These are phyloP conservation scores for Drosophila longiperda DNA, from an alignment of 2,888 invertebrate genomes.

Conservation along the genomic window DNA sequence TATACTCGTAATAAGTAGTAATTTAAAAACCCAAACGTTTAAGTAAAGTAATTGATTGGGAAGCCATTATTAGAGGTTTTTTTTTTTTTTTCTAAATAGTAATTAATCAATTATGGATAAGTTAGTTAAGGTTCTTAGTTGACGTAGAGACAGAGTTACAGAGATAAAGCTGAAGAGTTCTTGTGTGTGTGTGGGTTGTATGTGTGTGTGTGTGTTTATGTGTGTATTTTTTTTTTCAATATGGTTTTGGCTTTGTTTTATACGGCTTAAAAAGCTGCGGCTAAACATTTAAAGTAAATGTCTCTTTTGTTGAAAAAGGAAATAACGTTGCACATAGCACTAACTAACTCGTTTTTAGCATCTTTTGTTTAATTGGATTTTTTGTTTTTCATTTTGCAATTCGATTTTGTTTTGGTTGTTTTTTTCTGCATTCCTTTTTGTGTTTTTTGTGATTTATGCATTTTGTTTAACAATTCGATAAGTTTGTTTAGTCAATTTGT, in stretches of 20 bases:
- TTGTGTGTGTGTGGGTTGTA: neutral
- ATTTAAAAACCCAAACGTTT: slow-evolving; percentile 52
- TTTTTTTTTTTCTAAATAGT: slow-evolving; percentile 46
- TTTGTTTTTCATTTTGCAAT: slow-evolving; percentile 33
- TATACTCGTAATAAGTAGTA: slow-evolving; percentile 41
- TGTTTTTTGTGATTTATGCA: slow-evolving; percentile 55
- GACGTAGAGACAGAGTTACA: slow-evolving; percentile 49
- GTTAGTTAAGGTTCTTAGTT: slow-evolving; percentile 57
- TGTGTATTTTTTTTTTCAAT: slow-evolving; percentile 13
- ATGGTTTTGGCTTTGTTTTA: slow-evolving; percentile 17
- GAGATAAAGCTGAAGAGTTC: slow-evolving; percentile 36
- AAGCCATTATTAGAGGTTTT: slow-evolving; percentile 56
- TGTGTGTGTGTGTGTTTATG: slow-evolving; percentile 14
- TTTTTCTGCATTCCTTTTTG: slow-evolving; percentile 28
- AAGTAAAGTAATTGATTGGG: slow-evolving; percentile 65
- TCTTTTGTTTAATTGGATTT: slow-evolving; percentile 40
- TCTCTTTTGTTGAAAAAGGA: slow-evolving; percentile 65
- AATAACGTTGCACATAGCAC: slow-evolving; percentile 69
- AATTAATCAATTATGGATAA: slow-evolving; percentile 57
- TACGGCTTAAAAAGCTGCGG: slow-evolving; percentile 66
- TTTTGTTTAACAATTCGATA: slow-evolving; percentile 73
- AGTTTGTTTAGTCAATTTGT: slow-evolving; percentile 64
- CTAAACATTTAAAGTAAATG: slow-evolving; percentile 78
- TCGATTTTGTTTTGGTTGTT: slow-evolving; percentile 9
- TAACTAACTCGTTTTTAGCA: slow-evolving; percentile 70